Evolutionary conservation across 1,140 invertebrate species (phyloP).

Genomic region (Polyergus mexicanus): DNA sequence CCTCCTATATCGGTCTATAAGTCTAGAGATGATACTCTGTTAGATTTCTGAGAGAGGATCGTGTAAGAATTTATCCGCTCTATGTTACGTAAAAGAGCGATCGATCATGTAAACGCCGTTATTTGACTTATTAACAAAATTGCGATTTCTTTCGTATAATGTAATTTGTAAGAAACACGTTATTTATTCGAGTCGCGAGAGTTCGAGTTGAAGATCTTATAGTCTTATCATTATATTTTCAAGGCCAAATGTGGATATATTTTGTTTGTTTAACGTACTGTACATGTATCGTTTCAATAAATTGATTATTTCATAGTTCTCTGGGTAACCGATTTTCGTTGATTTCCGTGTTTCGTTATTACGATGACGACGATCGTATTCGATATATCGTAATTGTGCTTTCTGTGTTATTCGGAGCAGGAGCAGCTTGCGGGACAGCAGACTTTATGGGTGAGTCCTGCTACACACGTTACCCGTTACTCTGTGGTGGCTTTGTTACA

Average conservation of each 20-base stretch:
- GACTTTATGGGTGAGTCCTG: constrained; percentile 91
- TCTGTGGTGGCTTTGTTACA: constrained; percentile 74
- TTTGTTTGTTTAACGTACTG: constrained; percentile 74
- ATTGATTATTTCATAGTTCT: constrained; percentile 77
- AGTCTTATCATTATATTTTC: constrained; percentile 66
- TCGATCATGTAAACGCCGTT: constrained; percentile 9
- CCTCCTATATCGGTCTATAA: neutral
- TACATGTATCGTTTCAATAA: constrained; percentile 80
- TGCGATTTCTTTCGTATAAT: constrained; percentile 49
- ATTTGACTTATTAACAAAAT: constrained; percentile 17
- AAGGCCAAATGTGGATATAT: constrained; percentile 66
- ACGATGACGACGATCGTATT: constrained; percentile 56
- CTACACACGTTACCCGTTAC: constrained; percentile 65
- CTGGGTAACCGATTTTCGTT: constrained; percentile 68
- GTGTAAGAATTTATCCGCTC: constrained; percentile 3
- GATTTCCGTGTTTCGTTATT: constrained; percentile 58
- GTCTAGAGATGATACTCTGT: constrained; percentile 1
- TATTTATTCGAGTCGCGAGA: constrained; percentile 20
- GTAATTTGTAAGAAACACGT: constrained; percentile 30
- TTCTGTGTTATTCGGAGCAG: constrained; percentile 85
- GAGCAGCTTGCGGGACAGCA: constrained; percentile 91
- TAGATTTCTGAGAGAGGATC: constrained; percentile 24
- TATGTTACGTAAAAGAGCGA: neutral
- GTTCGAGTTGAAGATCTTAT: constrained; percentile 24
- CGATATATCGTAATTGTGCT: constrained; percentile 73